Percentiles rank a stretch among this genome's conserved stretches.
phyloP scores from a whole-genome alignment of 2,113 vertebrate genomes.

The Thamnophis sirtalis region DNA sequence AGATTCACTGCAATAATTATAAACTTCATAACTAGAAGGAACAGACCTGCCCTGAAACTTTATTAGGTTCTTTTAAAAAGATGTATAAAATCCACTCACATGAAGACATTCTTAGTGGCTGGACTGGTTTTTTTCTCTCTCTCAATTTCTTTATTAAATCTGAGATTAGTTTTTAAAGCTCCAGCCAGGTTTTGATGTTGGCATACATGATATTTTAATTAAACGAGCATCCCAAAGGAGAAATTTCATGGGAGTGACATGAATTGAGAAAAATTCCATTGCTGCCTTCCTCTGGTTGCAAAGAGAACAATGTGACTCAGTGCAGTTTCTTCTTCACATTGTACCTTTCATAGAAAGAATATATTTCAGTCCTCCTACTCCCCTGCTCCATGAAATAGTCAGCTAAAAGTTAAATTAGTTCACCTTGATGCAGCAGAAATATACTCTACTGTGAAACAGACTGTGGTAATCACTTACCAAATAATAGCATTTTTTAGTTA shows the following conservation, averaged over 20 bases:
- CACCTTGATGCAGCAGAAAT: slow-evolving; percentile 26
- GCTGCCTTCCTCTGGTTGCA: slow-evolving; percentile 38
- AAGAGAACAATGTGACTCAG: slow-evolving; percentile 1
- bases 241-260: slow-evolving; percentile 19
- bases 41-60: slow-evolving; percentile 6
- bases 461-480: not conserved
- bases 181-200: slow-evolving; percentile 57
- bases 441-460: slow-evolving; percentile 10
- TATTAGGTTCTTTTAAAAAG: slow-evolving; percentile 11
- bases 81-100: not conserved
- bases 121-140: not conserved
- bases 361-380: slow-evolving; percentile 41
- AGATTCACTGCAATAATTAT: slow-evolving; percentile 9
- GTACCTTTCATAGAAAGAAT: slow-evolving; percentile 26
- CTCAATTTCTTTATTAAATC: slow-evolving; percentile 21
- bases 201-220: slow-evolving; percentile 52
- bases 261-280: slow-evolving; percentile 50
- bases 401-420: slow-evolving; percentile 19
- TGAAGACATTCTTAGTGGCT: slow-evolving; percentile 9
- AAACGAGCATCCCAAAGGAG: slow-evolving; percentile 18
- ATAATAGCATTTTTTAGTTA: not conserved
- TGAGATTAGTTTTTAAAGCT: slow-evolving; percentile 44
- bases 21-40: slow-evolving; percentile 25
- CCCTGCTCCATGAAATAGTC: slow-evolving; percentile 44
- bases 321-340: slow-evolving; percentile 42